A percentile compares a stretch with the other conserved stretches of the same genome.
These are phyloP conservation scores for Hermetia illucens DNA, from an alignment of 1,140 invertebrate species.

Conservation along the genomic window DNA sequence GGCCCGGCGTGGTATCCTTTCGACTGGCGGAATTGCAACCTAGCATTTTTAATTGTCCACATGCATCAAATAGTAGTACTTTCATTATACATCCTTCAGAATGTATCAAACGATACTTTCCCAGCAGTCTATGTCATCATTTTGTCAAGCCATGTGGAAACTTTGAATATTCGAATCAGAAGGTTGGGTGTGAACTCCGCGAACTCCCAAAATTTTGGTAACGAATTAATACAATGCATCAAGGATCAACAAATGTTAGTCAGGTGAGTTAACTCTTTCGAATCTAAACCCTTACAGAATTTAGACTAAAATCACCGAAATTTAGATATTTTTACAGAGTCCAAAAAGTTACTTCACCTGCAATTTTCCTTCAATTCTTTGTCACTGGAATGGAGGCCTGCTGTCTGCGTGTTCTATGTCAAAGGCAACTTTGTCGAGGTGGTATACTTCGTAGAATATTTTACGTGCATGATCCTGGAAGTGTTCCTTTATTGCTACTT, in stretches of 20 bases:
- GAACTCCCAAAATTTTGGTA: not conserved
- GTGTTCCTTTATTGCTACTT: no score
- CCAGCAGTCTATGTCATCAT: constrained; percentile 20
- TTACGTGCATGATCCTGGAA: no score
- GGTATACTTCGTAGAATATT: no score
- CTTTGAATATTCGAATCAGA: constrained; percentile 15
- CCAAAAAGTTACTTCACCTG: no score
- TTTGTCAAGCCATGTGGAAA: constrained; percentile 19
- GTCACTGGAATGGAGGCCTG: no score
- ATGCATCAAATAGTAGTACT: constrained; percentile 18
- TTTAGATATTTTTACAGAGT: constrained; percentile 8
- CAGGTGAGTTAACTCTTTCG: constrained; percentile 2
- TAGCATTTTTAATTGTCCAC: constrained; percentile 9
- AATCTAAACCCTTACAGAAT: not conserved
- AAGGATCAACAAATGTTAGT: constrained; percentile 14
- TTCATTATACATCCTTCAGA: constrained; percentile 17
- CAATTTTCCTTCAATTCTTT: no score
- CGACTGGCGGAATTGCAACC: constrained; percentile 12
- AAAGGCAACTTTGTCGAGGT: no score
- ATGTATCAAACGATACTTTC: constrained; percentile 23
- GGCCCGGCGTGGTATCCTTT: constrained; percentile 23
- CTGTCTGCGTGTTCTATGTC: no score
- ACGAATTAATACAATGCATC: constrained; percentile 13
- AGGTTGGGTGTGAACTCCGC: constrained; percentile 10
- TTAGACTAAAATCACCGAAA: not conserved